Base-by-base conservation (phyloP, 2,113 vertebrate genomes). In the Callospermophilus lateralis region DNA sequence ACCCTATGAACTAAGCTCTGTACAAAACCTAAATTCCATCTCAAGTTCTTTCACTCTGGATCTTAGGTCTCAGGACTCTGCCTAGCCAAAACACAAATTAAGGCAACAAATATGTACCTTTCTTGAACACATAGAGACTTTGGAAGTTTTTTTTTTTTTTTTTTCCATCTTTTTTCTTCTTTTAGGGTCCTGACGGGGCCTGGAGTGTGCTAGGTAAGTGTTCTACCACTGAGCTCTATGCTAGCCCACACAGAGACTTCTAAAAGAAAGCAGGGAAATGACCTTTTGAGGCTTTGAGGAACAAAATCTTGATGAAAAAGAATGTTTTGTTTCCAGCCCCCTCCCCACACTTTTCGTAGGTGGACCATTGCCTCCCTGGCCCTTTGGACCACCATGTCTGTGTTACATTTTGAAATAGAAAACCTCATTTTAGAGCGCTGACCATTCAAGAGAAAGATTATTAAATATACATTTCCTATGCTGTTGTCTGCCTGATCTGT, bases 381-480 rank as follows among this genome's bases (percentile, higher is more conserved):
- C 34, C 73, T 89, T 88, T 37, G n/a, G 24, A 74, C 53, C 48
- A 37, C 7, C 19, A 28, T 30, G 22, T 73, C 74, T 93, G 55
- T 91, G 84, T 79, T 86, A 70, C 55, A 85, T 84, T 85, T 95
- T 96, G 48, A n/a, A 89, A 93, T 4, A 72, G 63, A 83, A 92
- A 94, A 58, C 48, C 93, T 84, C 22, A 68, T 45, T 91, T 81
- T 91, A 90, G 63, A 65, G 42, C 68, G 85, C 85, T 95, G 12
- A 88, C 22, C 34, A 53, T 80, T 84, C 39, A 42, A 45, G 65
- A 90, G 65, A 84, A 95, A 84, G 51, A 97, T 92, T 96, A 95
- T 93, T 97, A 95, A 97, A 96, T 94, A 51, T 1, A 68, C n/a
- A 93, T 92, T 81, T 96, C 76, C 76, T 88, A 88, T 8, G 30